A percentile compares a stretch with the other conserved stretches of the same genome.
Conservation (phyloP, 92 coral and sea anemone genomes). For the Palythoa heliodiscus region DNA sequence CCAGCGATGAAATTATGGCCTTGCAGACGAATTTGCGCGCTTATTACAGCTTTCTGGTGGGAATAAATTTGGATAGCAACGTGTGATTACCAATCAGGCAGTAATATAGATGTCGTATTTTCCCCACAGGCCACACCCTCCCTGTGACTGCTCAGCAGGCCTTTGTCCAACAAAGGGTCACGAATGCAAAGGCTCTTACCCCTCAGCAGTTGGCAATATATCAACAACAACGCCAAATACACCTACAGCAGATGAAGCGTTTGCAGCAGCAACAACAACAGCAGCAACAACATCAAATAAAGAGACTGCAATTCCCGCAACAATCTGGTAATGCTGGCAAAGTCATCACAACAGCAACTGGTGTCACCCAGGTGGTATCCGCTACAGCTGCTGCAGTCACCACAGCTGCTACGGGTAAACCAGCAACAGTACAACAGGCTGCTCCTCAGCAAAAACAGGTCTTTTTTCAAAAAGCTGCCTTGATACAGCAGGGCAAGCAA, state of each 20-base stretch:
- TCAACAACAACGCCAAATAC: conserved; percentile 42
- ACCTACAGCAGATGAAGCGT: conserved; percentile 42
- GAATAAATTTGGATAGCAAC: neutral
- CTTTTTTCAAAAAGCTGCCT: conserved; percentile 50
- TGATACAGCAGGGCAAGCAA: conserved; percentile 51
- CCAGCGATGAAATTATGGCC: too few relatives aligned
- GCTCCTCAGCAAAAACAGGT: conserved; percentile 62
- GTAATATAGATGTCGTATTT: neutral
- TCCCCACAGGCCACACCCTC: conserved; percentile 25
- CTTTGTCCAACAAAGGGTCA: conserved; percentile 23
- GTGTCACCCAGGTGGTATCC: conserved; percentile 34
- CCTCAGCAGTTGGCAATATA: conserved; percentile 50
- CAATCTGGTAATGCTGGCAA: conserved; percentile 32
- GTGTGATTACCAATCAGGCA: neutral
- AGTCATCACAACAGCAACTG: conserved; percentile 20
- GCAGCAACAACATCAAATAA: conserved; percentile 48
- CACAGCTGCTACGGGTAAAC: conserved; percentile 34
- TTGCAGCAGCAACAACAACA: conserved; percentile 30
- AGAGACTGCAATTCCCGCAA: conserved; percentile 42
- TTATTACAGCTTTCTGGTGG: neutral
- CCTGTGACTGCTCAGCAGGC: conserved; percentile 33
- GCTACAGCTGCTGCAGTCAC: conserved; percentile 52
- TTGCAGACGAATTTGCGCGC: too few relatives aligned
- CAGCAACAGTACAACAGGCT: conserved; percentile 59
- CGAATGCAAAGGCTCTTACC: conserved; percentile 48